Evolutionary conservation across 2,113 vertebrate genomes (phyloP).

Genomic region (Tautogolabrus adspersus): DNA sequence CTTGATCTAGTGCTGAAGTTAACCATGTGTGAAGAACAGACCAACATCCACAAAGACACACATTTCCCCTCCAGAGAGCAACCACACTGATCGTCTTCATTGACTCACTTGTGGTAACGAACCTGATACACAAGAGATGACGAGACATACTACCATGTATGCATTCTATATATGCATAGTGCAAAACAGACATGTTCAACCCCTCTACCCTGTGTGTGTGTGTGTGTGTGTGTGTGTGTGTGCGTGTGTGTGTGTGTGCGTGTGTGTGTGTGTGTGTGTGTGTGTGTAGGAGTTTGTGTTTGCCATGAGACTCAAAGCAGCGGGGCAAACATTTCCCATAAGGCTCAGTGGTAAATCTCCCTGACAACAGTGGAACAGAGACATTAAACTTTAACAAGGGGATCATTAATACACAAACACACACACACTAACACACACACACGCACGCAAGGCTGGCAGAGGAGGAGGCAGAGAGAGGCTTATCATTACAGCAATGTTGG

Average conservation of each 20-base stretch:
- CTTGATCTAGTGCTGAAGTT: conserved; percentile 2
- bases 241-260: neutral
- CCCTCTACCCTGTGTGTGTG: neutral
- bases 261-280: conserved; percentile 7
- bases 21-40: conserved; percentile 9
- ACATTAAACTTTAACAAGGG: conserved; percentile 81
- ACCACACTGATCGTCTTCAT: conserved; percentile 6
- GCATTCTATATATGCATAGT: neutral
- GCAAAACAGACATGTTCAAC: neutral
- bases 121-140: conserved; percentile 26
- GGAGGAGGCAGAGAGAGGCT: conserved; percentile 42
- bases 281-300: neutral
- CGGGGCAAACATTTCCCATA: conserved; percentile 51
- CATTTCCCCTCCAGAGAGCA: neutral
- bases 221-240: too few species aligned
- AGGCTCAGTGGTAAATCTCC: conserved; percentile 67
- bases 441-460: conserved; percentile 1
- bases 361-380: conserved; percentile 74
- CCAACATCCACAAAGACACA: neutral
- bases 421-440: neutral
- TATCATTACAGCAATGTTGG: conserved; percentile 65
- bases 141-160: neutral
- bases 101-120: conserved; percentile 11
- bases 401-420: conserved; percentile 65
- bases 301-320: conserved; percentile 26